phyloP scores from a whole-genome alignment of 2,113 vertebrate genomes.

The Gobio gobio region DNA sequence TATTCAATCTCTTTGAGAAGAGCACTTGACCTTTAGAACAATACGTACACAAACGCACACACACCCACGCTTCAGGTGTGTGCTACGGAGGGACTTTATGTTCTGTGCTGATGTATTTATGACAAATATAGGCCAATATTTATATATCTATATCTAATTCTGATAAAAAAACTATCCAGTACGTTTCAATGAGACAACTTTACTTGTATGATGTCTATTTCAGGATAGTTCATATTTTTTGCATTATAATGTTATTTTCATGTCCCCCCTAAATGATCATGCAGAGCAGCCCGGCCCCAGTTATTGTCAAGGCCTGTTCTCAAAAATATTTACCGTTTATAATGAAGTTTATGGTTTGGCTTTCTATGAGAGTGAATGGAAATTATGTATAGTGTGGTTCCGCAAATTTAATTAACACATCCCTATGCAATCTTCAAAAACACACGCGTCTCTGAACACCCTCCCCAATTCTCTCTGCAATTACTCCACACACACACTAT shows the following conservation, averaged over 20 bases:
- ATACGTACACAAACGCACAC: slow-evolving; percentile 16
- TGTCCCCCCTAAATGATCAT: not conserved
- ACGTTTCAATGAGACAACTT: not conserved
- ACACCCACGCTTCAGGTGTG: slow-evolving; percentile 42
- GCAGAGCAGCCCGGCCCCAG: not conserved
- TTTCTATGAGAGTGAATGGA: slow-evolving; percentile 7
- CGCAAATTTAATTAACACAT: slow-evolving; percentile 34
- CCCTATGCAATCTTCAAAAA: slow-evolving; percentile 25
- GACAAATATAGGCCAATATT: slow-evolving; percentile 1
- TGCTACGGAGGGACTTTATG: not conserved
- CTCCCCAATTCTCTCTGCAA: slow-evolving; percentile 6
- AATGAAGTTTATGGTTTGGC: not conserved
- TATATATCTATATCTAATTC: not conserved
- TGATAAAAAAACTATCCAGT: not conserved
- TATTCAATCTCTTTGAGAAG: slow-evolving; percentile 47
- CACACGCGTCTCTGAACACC: slow-evolving; percentile 30
- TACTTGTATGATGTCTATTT: not conserved
- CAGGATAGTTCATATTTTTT: not conserved
- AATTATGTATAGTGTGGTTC: not conserved
- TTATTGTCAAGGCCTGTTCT: not conserved
- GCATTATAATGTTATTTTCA: not conserved
- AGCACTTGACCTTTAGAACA: slow-evolving; percentile 56
- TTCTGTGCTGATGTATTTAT: not conserved
- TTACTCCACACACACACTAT: not conserved
- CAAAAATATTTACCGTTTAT: not conserved